These are phyloP conservation scores for Cinclus mexicanus DNA, from an alignment of 2,113 vertebrate genomes.

Conservation along the genomic window DNA sequence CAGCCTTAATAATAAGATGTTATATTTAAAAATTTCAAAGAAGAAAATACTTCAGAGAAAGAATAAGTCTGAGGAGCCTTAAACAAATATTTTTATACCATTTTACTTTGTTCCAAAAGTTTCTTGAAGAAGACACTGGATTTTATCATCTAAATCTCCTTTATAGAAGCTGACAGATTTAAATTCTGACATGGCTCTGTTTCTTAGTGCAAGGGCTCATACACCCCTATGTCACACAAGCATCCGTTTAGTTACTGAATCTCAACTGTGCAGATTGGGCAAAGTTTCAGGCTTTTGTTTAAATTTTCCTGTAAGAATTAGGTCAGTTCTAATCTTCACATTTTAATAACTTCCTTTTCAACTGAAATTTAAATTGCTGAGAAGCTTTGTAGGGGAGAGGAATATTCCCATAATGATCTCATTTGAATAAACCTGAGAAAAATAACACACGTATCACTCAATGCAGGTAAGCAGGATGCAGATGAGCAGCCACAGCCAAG, in stretches of 20 bases:
- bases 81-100: slow-evolving; percentile 1
- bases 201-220: background rate
- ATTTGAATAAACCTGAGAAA: slow-evolving; percentile 46
- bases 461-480: background rate
- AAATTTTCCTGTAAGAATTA: slow-evolving; percentile 37
- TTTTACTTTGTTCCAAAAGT: background rate
- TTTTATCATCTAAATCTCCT: background rate
- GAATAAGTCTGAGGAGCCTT: background rate
- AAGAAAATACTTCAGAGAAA: slow-evolving; percentile 24
- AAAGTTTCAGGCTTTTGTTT: slow-evolving; percentile 32
- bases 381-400: background rate
- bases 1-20: background rate
- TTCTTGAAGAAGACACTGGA: background rate
- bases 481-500: background rate
- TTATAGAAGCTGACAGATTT: background rate
- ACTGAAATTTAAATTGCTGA: slow-evolving; percentile 57
- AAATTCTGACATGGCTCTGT: background rate
- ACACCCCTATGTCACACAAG: background rate
- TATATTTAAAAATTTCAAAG: slow-evolving; percentile 52
- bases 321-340: slow-evolving; percentile 24
- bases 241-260: background rate
- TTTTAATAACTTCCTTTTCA: slow-evolving; percentile 62
- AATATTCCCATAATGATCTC: background rate
- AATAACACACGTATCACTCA: background rate
- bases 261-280: background rate